Percentiles rank a stretch among this genome's conserved stretches.
Evolutionary conservation across 64 coral and sea anemone genomes (phyloP).

Genomic region (Cladopsammia gracilis): DNA sequence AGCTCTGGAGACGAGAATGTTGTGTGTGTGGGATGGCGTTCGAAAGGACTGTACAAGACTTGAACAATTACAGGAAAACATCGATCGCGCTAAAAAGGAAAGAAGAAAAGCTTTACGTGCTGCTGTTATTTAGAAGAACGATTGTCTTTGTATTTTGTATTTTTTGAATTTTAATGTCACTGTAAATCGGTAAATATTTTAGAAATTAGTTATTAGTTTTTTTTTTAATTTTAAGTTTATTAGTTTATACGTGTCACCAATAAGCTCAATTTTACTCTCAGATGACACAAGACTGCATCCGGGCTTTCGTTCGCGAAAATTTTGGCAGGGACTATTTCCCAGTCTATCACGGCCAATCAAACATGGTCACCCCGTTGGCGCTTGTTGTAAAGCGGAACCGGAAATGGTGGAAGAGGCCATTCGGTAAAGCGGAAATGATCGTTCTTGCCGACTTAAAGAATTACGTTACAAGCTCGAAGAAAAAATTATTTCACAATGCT

Average conservation of each 20-base stretch:
- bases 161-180: too few relatives aligned
- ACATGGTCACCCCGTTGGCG: conserved; percentile 4
- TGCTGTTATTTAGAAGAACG: too few relatives aligned
- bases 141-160: too few relatives aligned
- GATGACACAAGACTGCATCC: conserved; percentile 45
- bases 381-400: conserved; percentile 52
- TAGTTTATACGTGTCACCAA: neutral
- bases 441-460: conserved; percentile 34
- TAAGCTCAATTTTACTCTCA: neutral
- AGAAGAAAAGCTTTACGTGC: too few relatives aligned
- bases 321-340: conserved; percentile 61
- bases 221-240: neutral
- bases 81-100: too few relatives aligned
- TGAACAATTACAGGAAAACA: too few relatives aligned
- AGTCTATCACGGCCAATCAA: conserved; percentile 57
- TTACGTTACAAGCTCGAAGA: neutral
- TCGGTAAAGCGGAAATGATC: conserved; percentile 49
- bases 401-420: conserved; percentile 61
- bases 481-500: conserved; percentile 12
- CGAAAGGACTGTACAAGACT: too few relatives aligned
- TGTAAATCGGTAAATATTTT: too few relatives aligned
- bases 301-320: conserved; percentile 46
- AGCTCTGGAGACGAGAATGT: too few relatives aligned
- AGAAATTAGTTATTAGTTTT: too few relatives aligned
- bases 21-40: too few relatives aligned